Conservation (phyloP, 1,140 invertebrate species). For the Cotesia glomerata region DNA sequence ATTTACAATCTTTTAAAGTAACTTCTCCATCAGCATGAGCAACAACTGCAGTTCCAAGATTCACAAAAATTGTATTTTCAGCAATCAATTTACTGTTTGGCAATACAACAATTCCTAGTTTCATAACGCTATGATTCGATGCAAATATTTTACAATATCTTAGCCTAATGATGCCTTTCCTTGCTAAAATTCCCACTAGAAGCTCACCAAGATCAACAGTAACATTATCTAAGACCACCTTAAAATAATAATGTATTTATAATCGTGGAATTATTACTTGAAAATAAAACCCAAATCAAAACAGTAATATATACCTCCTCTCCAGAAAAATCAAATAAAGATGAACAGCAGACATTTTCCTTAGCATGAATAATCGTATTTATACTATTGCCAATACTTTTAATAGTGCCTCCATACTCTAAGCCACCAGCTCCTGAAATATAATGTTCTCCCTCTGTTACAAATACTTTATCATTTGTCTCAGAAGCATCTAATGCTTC, state of each 20-base stretch:
- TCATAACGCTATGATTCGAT: constrained; percentile 47
- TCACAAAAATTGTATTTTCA: constrained; percentile 46
- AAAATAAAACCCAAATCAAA: too few species aligned
- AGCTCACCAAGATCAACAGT: constrained; percentile 51
- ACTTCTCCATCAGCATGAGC: constrained; percentile 48
- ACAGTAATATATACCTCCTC: constrained; percentile 40
- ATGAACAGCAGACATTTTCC: constrained; percentile 49
- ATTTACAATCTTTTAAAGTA: constrained; percentile 45
- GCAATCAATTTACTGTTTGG: constrained; percentile 50
- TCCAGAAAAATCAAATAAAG: constrained; percentile 56
- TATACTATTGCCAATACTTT: constrained; percentile 49
- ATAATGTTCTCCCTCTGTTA: constrained; percentile 58
- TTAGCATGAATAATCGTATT: constrained; percentile 44
- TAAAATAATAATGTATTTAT: constrained; percentile 19
- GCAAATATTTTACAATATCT: constrained; percentile 50
- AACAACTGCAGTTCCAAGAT: constrained; percentile 52
- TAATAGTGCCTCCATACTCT: constrained; percentile 61
- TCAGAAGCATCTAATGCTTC: constrained; percentile 61
- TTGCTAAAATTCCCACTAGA: constrained; percentile 51
- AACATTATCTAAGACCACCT: constrained; percentile 55
- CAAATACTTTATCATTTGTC: constrained; percentile 56
- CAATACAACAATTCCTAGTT: constrained; percentile 56
- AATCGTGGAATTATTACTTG: too few species aligned
- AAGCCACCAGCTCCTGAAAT: constrained; percentile 58
- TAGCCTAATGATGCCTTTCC: constrained; percentile 49